Conservation (phyloP, 2,888 invertebrate species). For the Ditula angustiorana region DNA sequence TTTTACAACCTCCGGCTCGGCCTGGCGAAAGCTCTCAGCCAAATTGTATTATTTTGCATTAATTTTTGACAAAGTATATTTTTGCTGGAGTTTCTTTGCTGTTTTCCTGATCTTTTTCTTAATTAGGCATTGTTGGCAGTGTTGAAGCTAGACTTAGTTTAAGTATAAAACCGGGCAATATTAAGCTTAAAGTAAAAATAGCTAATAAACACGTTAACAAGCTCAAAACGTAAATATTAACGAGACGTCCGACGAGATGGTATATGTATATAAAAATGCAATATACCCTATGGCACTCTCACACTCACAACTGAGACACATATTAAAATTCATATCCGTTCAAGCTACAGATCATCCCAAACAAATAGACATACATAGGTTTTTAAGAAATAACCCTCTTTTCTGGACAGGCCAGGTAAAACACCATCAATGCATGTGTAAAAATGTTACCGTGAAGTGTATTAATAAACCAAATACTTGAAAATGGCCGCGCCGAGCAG, state of each 20-base stretch:
- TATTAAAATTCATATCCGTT: no score
- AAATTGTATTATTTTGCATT: constrained; percentile 85
- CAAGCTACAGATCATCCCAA: no score
- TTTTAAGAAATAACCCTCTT: no score
- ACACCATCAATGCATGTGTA: constrained; percentile 31
- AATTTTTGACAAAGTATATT: constrained; percentile 78
- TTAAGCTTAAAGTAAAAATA: neutral
- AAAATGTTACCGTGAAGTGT: constrained; percentile 22
- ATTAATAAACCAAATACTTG: constrained; percentile 40
- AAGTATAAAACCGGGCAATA: neutral
- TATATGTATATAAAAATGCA: no score
- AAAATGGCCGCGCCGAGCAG: constrained; percentile 36
- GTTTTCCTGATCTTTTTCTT: constrained; percentile 49
- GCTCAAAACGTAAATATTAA: no score
- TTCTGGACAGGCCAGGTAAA: no score
- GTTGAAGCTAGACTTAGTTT: neutral
- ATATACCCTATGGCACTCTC: no score
- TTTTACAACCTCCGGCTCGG: constrained; percentile 69
- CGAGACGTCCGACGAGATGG: no score
- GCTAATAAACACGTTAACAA: neutral
- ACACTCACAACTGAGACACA: no score
- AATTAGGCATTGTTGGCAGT: constrained; percentile 32
- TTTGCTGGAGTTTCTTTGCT: constrained; percentile 56
- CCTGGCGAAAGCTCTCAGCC: constrained; percentile 69
- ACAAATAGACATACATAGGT: no score